Base-by-base conservation (phyloP, 2,797 vertebrate species). In the Catostomus latipinnis region DNA sequence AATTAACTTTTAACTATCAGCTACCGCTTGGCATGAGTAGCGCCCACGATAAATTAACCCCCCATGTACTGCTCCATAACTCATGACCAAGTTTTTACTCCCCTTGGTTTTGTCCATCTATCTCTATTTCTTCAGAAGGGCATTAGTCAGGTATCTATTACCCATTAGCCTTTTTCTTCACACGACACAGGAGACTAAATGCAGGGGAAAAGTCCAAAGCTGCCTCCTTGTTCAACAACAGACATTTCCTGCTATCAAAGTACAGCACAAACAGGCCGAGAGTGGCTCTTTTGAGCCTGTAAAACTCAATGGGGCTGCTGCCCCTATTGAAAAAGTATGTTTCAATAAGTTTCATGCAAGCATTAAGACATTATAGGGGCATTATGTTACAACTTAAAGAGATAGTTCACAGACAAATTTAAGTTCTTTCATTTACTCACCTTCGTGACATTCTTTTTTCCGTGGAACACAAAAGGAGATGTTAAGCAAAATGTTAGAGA, bases 1-100 rank as follows among this genome's bases (percentile, higher is more conserved):
- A 94, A 96, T 96, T 94, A 95, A 93, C 93, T 95, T 92, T 94
- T 94, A 94, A 95, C 94, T 91, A 95, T 92, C 88, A 92, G 94
- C 95, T 95, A 95, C 95, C 74, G 91, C 87, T 88, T 81, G 84
- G 92, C 89, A 85, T 81, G 60, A 90, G 89, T 92, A 90, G 86
- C 85, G 46, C 43, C 88, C 83, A 90, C 90, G 84, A 91, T 89
- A 80, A 91, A 92, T 94, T 92, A 94, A 95, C 91, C 93, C 93
- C 91, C 84, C 63, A 88, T 89, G 91, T 89, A 56, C 84, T 66
- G 86, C 88, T 85, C 89, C 88, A 92, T 91, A 92, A 90, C 86
- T 93, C 92, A 90, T 50, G 57, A n/a, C n/a, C 46, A 75, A 76
- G 63, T 81, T 82, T 83, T 84, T 74, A 49, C 88, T 85, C 60